Percentiles rank a stretch among this genome's conserved stretches.
These are phyloP conservation scores for Cepaea nemoralis DNA, from an alignment of 1,140 invertebrate genomes.

Conservation along the genomic window DNA sequence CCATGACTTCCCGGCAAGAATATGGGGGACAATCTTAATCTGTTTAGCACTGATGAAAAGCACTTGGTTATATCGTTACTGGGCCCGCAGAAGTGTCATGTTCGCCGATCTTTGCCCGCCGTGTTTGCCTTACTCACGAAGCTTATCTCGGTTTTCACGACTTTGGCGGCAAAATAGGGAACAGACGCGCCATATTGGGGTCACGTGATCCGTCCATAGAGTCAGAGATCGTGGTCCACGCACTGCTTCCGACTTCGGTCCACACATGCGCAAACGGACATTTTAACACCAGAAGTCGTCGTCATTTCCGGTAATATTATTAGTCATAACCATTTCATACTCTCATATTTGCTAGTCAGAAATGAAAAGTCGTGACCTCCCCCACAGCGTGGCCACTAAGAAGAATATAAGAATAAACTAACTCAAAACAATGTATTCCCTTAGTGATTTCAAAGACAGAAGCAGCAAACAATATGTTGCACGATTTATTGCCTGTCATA, in stretches of 20 bases:
- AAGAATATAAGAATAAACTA: too few relatives aligned
- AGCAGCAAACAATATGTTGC: too few relatives aligned
- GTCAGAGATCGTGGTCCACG: conserved; percentile 20
- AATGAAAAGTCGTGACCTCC: background rate
- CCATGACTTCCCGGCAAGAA: background rate
- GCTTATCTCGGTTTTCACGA: conserved; percentile 24
- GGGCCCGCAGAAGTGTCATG: background rate
- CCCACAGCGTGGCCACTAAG: too few relatives aligned
- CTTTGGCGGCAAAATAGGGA: conserved; percentile 8
- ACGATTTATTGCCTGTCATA: too few relatives aligned
- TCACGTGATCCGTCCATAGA: conserved; percentile 28
- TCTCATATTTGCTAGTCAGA: conserved; percentile 34
- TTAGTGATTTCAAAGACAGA: too few relatives aligned
- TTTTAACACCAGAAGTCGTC: background rate
- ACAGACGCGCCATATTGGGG: conserved; percentile 21
- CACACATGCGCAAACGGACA: conserved; percentile 29
- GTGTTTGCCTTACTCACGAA: conserved; percentile 31
- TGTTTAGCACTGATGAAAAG: background rate
- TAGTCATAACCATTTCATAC: conserved; percentile 26
- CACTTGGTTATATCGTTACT: background rate
- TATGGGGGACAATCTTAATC: background rate
- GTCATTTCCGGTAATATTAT: conserved; percentile 34
- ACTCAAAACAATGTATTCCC: too few relatives aligned
- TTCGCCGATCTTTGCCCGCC: background rate
- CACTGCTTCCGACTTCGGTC: background rate